Conservation (phyloP, 2,888 invertebrate genomes). For the Andricus quercusramuli region DNA sequence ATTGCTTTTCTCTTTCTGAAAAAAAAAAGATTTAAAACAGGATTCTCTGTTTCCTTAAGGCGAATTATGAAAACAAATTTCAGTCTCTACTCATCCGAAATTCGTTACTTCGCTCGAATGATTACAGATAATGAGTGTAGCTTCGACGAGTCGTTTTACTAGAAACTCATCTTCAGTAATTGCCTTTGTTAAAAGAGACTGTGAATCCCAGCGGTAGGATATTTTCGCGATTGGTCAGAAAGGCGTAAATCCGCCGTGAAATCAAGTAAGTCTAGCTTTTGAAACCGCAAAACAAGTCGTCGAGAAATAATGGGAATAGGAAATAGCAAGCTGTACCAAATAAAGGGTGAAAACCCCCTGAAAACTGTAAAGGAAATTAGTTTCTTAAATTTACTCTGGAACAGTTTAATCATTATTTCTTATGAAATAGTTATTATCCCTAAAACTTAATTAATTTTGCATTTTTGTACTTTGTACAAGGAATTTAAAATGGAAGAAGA, state of each 20-base stretch:
- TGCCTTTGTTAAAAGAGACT: conserved; percentile 9
- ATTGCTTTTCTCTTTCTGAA: background rate
- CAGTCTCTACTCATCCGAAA: background rate
- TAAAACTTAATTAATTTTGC: background rate
- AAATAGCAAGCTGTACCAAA: background rate
- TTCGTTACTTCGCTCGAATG: conserved; percentile 10
- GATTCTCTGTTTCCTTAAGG: background rate
- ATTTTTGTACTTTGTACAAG: too few species aligned
- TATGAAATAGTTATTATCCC: background rate
- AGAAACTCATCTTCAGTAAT: conserved; percentile 3
- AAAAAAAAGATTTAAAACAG: background rate
- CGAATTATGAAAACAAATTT: background rate
- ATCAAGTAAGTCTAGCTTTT: background rate
- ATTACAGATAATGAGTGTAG: conserved; percentile 1
- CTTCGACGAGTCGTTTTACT: conserved; percentile 15
- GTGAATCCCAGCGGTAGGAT: background rate
- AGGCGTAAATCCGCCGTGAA: conserved; percentile 23
- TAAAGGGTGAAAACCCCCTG: background rate
- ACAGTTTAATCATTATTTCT: too few species aligned
- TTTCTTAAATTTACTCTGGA: too few species aligned
- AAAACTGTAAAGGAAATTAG: too few species aligned
- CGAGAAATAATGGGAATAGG: background rate
- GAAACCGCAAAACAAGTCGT: background rate
- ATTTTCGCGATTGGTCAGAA: background rate
- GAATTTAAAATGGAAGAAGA: too few species aligned